phyloP scores from a whole-genome alignment of 2,797 vertebrate genomes.

The Myoxocephalus aenaeus region DNA sequence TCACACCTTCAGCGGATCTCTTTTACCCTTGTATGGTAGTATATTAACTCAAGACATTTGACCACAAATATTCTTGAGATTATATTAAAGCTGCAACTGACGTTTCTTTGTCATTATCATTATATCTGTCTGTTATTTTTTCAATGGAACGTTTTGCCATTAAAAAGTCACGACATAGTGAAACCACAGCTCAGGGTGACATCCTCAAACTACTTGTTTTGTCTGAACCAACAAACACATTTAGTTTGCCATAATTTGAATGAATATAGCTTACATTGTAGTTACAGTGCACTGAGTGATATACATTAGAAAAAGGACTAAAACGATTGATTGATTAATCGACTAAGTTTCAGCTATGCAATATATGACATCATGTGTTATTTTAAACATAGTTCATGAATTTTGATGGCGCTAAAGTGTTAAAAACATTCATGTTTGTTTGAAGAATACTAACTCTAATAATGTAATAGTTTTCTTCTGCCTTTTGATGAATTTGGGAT shows the following conservation, averaged over 20 bases:
- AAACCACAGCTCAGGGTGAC: neutral
- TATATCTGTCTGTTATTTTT: neutral
- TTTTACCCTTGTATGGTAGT: neutral
- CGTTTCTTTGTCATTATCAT: neutral
- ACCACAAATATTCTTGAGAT: slow-evolving; percentile 1
- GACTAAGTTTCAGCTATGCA: neutral
- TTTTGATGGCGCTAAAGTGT: neutral
- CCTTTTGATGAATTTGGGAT: neutral
- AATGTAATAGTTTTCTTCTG: neutral
- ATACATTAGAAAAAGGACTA: neutral
- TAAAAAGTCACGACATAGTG: neutral
- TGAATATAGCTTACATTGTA: neutral
- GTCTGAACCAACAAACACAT: neutral
- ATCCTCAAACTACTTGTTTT: neutral
- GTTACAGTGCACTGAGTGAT: neutral
- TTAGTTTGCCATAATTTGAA: neutral
- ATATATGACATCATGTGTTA: neutral
- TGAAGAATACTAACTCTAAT: neutral
- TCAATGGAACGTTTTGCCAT: neutral
- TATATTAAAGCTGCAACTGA: too few species aligned
- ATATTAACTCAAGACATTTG: neutral
- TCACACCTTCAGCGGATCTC: slow-evolving; percentile 20
- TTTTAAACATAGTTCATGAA: neutral
- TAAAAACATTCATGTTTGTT: neutral
- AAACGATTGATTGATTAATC: neutral